Base-by-base conservation (phyloP, 2,888 invertebrate genomes). In the Brachylomia viminalis region DNA sequence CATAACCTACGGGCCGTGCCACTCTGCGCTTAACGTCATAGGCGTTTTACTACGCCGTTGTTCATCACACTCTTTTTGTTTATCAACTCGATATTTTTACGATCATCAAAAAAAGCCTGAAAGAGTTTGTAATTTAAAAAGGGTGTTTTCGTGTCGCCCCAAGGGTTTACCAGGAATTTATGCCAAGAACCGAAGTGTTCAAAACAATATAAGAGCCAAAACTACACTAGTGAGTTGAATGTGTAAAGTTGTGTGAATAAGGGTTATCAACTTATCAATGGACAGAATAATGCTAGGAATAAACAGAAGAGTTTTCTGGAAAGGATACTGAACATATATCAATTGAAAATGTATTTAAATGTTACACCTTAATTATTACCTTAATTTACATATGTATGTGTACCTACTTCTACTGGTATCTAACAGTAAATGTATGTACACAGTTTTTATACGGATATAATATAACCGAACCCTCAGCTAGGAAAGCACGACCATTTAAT, bases 31-130 rank as follows among this genome's bases (percentile, higher is more conserved):
- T 66, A 78, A 72, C 86, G 47, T 77, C 74, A 72, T 78, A 38
- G 78, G 23, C 45, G 23, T 74, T 85, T 83, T 85, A 85, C 82
- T 82, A 74, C 78, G 15, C 30, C 20, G 54, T 30, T 74, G 73
- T 82, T 78, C 65, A 66, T 85, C 86, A 74, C 71, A 78, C 65
- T 62, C 71, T 74, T 85, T 82, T 83, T 82, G 83, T 83, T 85
- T 85, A 85, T 82, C 78, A 85, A 74, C 78, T 74, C 72, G 23
- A 85, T 83, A 85, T 85, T 85, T 80, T 83, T 85, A 83, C 71
- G 86, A 83, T 83, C 85, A 68, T 72, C 78, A 81, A 77, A 85
- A 77, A 61, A 71, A 42, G 56, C 71, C 71, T 77, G 61, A 65
- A 65, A 73, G 72, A 56, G 64, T 82, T 74, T 42, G 68, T 77